Conservation (phyloP, 2,888 invertebrate species). For the Athalia circularis region DNA sequence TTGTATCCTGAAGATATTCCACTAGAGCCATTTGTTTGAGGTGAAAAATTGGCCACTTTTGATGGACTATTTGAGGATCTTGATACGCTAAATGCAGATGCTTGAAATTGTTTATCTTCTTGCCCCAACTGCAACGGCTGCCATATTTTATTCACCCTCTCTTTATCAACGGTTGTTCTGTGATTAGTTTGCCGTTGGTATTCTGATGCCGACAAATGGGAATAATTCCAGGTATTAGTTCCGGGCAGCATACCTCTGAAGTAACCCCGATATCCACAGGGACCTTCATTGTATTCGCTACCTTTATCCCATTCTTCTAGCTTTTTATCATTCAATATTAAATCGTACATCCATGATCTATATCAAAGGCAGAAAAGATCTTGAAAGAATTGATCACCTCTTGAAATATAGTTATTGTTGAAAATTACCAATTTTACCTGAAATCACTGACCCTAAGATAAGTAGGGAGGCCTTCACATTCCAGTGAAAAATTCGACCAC, state of each 20-base stretch:
- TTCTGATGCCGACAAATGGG: slow-evolving; percentile 10
- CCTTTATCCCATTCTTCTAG: slow-evolving; percentile 37
- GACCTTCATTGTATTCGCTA: neutral
- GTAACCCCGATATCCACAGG: slow-evolving; percentile 42
- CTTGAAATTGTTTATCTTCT: slow-evolving; percentile 23
- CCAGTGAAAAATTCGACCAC: slow-evolving; percentile 60
- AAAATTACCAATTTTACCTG: slow-evolving; percentile 50
- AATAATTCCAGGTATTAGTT: slow-evolving; percentile 44
- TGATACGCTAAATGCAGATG: neutral
- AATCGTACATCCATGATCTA: slow-evolving; percentile 58
- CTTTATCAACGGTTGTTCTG: neutral
- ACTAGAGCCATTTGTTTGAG: slow-evolving; percentile 47
- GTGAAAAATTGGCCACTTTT: slow-evolving; percentile 4
- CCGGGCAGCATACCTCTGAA: slow-evolving; percentile 31
- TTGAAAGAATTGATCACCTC: too few species aligned
- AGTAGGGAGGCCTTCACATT: slow-evolving; percentile 57
- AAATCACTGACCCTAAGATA: slow-evolving; percentile 58
- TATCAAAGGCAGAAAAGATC: neutral
- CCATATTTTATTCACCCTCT: slow-evolving; percentile 34
- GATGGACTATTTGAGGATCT: slow-evolving; percentile 23
- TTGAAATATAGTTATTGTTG: neutral
- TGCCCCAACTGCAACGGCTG: slow-evolving; percentile 25
- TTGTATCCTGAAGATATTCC: slow-evolving; percentile 12
- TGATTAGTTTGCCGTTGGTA: neutral
- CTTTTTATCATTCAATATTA: slow-evolving; percentile 52